Conservation (phyloP, 2,113 vertebrate genomes). For the Saccopteryx leptura region DNA sequence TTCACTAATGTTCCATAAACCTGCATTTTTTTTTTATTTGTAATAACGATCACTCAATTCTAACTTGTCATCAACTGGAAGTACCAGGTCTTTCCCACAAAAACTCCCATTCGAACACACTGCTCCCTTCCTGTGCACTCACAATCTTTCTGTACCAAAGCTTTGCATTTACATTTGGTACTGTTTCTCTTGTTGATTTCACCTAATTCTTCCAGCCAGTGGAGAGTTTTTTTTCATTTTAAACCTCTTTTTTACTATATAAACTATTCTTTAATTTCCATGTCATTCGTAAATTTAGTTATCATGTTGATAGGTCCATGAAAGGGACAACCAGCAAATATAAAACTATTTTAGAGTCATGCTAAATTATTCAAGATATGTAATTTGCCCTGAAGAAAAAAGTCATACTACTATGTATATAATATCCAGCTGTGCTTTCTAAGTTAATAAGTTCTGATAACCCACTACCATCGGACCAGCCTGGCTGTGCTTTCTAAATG, state of each 20-base stretch:
- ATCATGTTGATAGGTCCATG: not conserved
- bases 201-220: not conserved
- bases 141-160: not conserved
- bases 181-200: not conserved
- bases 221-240: not conserved
- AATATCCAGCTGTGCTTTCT: not conserved
- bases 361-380: conserved; percentile 12
- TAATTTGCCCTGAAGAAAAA: conserved; percentile 11
- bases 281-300: conserved; percentile 10
- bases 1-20: not conserved
- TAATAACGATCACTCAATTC: not conserved
- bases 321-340: conserved; percentile 1
- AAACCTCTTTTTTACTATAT: not conserved
- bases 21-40: not conserved
- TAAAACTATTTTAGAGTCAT: not conserved
- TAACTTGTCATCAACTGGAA: conserved; percentile 13
- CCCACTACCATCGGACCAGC: too few relatives aligned
- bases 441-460: too few relatives aligned
- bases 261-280: not conserved
- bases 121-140: not conserved
- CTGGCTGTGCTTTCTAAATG: not conserved
- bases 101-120: not conserved
- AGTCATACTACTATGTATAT: not conserved
- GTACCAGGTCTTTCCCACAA: not conserved
- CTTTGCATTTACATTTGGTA: not conserved